These are phyloP conservation scores for Nephrotoma flavescens DNA, from an alignment of 2,888 invertebrate species.

Conservation along the genomic window DNA sequence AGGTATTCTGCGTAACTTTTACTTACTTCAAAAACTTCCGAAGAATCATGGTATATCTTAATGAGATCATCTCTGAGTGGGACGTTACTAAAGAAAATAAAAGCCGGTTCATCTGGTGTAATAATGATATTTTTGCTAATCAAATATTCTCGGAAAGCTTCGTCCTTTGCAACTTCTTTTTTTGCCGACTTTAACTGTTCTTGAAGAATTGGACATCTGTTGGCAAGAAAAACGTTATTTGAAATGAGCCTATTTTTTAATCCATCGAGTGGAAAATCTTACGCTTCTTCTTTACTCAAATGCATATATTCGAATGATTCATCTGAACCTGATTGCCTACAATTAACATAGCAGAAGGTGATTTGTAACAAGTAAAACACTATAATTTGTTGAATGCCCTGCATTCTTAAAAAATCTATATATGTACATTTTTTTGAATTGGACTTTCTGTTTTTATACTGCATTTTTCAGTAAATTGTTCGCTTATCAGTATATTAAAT, in stretches of 20 bases:
- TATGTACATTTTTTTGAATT: neutral
- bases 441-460: neutral
- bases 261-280: neutral
- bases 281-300: neutral
- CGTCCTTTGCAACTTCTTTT: neutral
- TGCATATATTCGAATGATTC: neutral
- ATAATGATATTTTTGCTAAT: neutral
- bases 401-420: neutral
- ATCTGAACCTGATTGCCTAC: neutral
- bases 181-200: neutral
- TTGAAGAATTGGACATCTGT: neutral
- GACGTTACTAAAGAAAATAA: neutral
- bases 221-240: too few species aligned
- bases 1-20: neutral
- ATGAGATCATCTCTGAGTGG: neutral
- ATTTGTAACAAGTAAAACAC: neutral
- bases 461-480: neutral
- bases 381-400: neutral
- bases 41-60: neutral
- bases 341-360: neutral
- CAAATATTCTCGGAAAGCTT: neutral
- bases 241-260: too few species aligned
- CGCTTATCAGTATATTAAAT: neutral
- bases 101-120: neutral
- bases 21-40: neutral